Conservation (phyloP, 2,888 invertebrate genomes). For the Drosophila dives region DNA sequence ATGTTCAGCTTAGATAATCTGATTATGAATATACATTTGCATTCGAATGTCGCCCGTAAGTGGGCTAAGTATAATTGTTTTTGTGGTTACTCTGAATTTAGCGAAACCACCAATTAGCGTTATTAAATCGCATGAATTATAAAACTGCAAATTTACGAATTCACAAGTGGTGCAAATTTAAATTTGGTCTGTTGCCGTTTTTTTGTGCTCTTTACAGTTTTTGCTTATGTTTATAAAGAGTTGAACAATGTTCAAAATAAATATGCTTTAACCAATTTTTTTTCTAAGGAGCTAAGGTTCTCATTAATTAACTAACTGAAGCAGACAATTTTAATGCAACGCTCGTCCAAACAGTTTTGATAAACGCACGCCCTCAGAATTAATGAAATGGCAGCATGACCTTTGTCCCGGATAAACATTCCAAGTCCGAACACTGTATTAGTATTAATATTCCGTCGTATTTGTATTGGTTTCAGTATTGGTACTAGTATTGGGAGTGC, state of each 20-base stretch:
- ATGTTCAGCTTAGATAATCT: neutral
- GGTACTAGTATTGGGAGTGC: conserved; percentile 18
- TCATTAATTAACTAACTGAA: conserved; percentile 68
- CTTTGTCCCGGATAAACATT: conserved; percentile 12
- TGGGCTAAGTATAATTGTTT: conserved; percentile 8
- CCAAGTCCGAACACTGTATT: conserved; percentile 3
- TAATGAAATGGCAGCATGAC: conserved; percentile 61
- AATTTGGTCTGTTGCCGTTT: neutral
- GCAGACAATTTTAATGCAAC: conserved; percentile 59
- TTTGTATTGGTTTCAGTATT: neutral
- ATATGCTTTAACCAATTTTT: neutral
- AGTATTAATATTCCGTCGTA: neutral
- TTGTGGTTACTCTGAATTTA: neutral
- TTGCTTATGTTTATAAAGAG: neutral
- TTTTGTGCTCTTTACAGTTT: neutral
- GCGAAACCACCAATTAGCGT: conserved; percentile 53
- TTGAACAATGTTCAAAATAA: neutral
- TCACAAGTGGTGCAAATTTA: neutral
- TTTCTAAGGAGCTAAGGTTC: conserved; percentile 10
- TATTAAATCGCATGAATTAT: conserved; percentile 47
- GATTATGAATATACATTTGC: neutral
- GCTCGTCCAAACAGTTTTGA: conserved; percentile 57
- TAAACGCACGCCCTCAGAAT: conserved; percentile 61
- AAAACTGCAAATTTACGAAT: neutral
- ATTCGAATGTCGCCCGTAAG: conserved; percentile 13